These are phyloP conservation scores for Lontra canadensis DNA, from an alignment of 2,113 vertebrate genomes.

Conservation along the genomic window DNA sequence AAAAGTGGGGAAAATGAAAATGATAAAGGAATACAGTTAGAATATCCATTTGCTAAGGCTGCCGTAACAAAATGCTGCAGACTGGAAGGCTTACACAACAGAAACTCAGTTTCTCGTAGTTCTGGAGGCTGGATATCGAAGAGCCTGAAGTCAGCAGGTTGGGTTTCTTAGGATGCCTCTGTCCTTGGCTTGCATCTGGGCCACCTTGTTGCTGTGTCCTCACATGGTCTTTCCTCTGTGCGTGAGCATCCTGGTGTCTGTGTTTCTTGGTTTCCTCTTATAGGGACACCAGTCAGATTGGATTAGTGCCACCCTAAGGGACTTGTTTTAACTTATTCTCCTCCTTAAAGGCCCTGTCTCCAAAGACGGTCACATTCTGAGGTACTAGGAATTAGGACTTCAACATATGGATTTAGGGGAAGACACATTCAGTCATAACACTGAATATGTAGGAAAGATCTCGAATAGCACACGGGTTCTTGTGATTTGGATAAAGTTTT, in stretches of 20 bases:
- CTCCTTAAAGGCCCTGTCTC: background rate
- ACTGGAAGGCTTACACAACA: background rate
- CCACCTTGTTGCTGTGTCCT: background rate
- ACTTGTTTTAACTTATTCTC: background rate
- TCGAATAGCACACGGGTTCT: background rate
- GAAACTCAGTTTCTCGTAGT: background rate
- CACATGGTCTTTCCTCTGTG: background rate
- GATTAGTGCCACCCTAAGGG: background rate
- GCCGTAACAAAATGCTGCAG: background rate
- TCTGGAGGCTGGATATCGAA: background rate
- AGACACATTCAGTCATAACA: background rate
- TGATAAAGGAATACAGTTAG: background rate
- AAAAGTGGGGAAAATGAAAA: conserved; percentile 9
- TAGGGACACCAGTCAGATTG: background rate
- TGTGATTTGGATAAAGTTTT: conserved; percentile 13
- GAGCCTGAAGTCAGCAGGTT: background rate
- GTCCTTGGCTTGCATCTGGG: background rate
- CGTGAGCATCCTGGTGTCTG: background rate
- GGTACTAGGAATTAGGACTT: background rate
- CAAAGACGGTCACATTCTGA: background rate
- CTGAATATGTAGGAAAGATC: background rate
- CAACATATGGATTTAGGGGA: background rate
- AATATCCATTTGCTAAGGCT: background rate
- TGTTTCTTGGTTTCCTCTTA: background rate
- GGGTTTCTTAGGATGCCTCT: background rate